phyloP scores from a whole-genome alignment of 2,888 invertebrate genomes.

The Lasioglossum vierecki region DNA sequence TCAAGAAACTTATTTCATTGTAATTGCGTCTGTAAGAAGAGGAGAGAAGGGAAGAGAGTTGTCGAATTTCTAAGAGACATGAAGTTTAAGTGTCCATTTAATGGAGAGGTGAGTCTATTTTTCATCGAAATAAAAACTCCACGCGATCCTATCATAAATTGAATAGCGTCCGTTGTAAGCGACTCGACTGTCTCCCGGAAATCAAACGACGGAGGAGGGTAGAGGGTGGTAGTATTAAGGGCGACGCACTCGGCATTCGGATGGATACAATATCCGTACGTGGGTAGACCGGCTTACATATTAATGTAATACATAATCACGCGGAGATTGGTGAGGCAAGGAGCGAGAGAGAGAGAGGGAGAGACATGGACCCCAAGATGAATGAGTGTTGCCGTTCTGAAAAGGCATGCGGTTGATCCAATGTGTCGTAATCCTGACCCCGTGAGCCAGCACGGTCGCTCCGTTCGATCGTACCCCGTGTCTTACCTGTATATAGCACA shows the following conservation, averaged over 20 bases:
- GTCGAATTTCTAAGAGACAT: too few species aligned
- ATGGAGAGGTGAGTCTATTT: background rate
- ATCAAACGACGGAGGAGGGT: slow-evolving; percentile 34
- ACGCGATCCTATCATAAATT: background rate
- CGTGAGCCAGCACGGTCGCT: slow-evolving; percentile 62
- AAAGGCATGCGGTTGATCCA: slow-evolving; percentile 75
- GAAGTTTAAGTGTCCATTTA: too few species aligned
- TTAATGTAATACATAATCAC: slow-evolving; percentile 74
- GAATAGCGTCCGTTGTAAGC: background rate
- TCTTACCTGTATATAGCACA: slow-evolving; percentile 44
- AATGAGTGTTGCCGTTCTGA: slow-evolving; percentile 69
- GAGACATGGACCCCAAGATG: slow-evolving; percentile 64
- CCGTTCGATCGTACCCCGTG: slow-evolving; percentile 54
- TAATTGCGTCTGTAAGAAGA: too few species aligned
- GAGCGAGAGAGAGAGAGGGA: slow-evolving; percentile 61
- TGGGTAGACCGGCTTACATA: slow-evolving; percentile 72
- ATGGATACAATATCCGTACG: slow-evolving; percentile 62
- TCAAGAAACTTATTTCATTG: too few species aligned
- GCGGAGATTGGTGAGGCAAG: slow-evolving; percentile 70
- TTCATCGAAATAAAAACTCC: background rate
- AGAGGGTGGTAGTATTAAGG: slow-evolving; percentile 40
- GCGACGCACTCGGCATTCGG: slow-evolving; percentile 35
- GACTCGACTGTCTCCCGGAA: slow-evolving; percentile 28
- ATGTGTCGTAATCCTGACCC: slow-evolving; percentile 77
- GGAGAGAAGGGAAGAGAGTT: background rate